Evolutionary conservation across 2,113 vertebrate genomes (phyloP).

Genomic region (Poeciliopsis retropinna): DNA sequence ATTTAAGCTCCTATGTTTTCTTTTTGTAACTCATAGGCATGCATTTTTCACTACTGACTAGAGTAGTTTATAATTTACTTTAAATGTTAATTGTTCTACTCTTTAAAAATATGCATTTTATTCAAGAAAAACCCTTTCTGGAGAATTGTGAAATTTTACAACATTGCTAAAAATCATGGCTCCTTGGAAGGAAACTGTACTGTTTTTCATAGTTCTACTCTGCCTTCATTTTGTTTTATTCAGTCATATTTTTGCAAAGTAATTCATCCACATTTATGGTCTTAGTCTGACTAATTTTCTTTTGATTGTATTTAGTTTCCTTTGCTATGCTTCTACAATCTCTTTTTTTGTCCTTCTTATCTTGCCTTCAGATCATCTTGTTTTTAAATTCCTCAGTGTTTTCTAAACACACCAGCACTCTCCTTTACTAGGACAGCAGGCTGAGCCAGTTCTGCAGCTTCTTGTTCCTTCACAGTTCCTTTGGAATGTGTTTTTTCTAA

Average conservation of each 20-base stretch:
- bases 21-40: no score
- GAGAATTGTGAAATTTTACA: background rate
- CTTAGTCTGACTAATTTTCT: background rate
- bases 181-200: background rate
- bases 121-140: no score
- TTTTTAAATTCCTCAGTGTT: no score
- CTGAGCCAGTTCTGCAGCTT: background rate
- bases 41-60: no score
- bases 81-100: no score
- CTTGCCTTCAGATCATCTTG: background rate
- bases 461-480: background rate
- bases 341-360: background rate
- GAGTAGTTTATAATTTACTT: no score
- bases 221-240: no score
- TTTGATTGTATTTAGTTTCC: background rate
- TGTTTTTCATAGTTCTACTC: background rate
- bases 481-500: background rate
- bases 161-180: background rate
- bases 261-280: no score
- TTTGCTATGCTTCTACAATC: background rate
- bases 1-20: no score
- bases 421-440: background rate
- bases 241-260: no score
- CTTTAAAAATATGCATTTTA: background rate
- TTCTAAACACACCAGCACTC: background rate